These are phyloP conservation scores for Chionis minor DNA, from an alignment of 2,113 vertebrate genomes.

Conservation along the genomic window DNA sequence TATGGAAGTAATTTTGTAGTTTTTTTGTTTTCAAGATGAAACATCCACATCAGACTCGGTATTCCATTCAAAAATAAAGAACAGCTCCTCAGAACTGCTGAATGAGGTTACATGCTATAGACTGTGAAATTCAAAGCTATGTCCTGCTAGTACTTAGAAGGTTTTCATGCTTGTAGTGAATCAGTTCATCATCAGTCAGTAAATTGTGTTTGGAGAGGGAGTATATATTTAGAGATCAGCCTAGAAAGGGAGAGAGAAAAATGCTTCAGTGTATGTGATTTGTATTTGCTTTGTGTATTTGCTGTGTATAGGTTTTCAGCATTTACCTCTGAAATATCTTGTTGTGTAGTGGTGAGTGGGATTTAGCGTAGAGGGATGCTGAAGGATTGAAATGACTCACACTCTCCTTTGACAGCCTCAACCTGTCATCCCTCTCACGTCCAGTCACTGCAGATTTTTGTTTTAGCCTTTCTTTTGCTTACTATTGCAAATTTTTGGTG, in stretches of 20 bases:
- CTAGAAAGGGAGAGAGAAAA: neutral
- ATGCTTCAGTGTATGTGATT: neutral
- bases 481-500: neutral
- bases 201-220: neutral
- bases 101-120: neutral
- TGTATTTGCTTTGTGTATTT: neutral
- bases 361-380: neutral
- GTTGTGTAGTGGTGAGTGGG: neutral
- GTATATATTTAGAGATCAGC: neutral
- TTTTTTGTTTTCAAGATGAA: neutral
- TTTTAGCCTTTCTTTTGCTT: neutral
- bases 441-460: neutral
- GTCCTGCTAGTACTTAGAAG: neutral
- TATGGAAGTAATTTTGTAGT: neutral
- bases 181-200: neutral
- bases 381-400: neutral
- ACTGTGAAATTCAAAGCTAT: neutral
- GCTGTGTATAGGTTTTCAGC: neutral
- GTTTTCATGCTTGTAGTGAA: neutral
- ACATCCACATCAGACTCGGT: neutral
- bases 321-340: neutral
- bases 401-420: neutral
- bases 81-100: neutral
- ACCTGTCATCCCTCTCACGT: neutral
- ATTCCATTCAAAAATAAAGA: neutral